Evolutionary conservation across 2,113 vertebrate species (phyloP).

Genomic region (Silurus meridionalis): DNA sequence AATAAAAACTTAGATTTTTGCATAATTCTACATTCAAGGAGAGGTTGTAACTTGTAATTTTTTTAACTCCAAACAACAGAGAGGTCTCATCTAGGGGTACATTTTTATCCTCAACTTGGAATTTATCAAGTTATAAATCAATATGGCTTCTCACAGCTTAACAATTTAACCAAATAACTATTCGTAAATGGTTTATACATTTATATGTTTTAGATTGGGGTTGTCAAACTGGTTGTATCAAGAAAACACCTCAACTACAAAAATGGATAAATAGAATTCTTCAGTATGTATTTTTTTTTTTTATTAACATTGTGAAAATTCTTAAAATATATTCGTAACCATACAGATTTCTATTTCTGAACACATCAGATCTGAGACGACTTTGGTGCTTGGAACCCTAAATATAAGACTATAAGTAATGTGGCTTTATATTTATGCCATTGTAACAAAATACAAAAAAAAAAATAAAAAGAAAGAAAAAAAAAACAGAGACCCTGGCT

Average conservation of each 20-base stretch:
- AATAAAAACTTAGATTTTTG: background rate
- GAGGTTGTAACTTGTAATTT: background rate
- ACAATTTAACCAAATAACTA: background rate
- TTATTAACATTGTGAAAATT: too few relatives aligned
- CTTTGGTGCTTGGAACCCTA: background rate
- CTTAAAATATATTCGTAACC: too few relatives aligned
- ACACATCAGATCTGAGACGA: background rate
- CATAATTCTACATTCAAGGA: background rate
- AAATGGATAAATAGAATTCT: too few relatives aligned
- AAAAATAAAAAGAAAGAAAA: background rate
- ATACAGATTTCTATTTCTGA: background rate
- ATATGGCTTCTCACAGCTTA: background rate
- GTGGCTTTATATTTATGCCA: background rate
- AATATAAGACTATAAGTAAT: background rate
- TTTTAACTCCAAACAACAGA: too few relatives aligned
- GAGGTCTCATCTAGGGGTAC: too few relatives aligned
- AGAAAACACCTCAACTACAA: too few relatives aligned
- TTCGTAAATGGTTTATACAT: background rate
- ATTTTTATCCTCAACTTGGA: background rate
- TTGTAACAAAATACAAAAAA: background rate
- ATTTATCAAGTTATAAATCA: background rate
- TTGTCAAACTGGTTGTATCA: background rate
- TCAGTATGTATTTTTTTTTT: too few relatives aligned
- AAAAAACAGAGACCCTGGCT: too few relatives aligned
- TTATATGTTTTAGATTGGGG: background rate